phyloP scores from a whole-genome alignment of 2,888 invertebrate species.

The Temnothorax ravouxi region DNA sequence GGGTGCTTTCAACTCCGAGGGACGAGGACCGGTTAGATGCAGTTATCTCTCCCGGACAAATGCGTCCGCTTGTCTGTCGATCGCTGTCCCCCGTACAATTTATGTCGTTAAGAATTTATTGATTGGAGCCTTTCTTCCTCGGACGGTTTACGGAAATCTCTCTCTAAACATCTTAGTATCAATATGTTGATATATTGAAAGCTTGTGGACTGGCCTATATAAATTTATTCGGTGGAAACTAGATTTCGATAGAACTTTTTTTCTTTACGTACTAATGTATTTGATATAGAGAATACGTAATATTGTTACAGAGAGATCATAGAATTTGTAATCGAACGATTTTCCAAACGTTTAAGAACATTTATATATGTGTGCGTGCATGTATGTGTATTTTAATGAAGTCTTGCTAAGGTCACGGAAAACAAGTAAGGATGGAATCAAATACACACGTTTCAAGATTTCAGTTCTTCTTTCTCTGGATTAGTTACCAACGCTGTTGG shows the following conservation, averaged over 20 bases:
- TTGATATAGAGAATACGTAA: conserved; percentile 10
- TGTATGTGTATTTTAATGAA: neutral
- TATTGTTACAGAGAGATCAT: conserved; percentile 46
- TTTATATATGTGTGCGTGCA: neutral
- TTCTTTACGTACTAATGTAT: neutral
- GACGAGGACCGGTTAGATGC: conserved; percentile 66
- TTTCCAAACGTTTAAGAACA: neutral
- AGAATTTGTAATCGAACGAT: neutral
- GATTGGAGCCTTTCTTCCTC: conserved; percentile 17
- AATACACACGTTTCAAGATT: conserved; percentile 38
- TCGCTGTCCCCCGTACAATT: conserved; percentile 23
- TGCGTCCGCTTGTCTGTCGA: conserved; percentile 30
- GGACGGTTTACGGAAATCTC: conserved; percentile 24
- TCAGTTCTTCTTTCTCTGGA: conserved; percentile 71
- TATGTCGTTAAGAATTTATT: conserved; percentile 36
- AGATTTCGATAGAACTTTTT: neutral
- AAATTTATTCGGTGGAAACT: neutral
- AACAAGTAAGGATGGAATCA: neutral
- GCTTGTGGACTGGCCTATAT: neutral
- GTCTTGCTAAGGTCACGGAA: conserved; percentile 5
- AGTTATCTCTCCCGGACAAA: conserved; percentile 47
- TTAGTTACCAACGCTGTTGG: conserved; percentile 67
- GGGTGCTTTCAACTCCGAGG: conserved; percentile 75
- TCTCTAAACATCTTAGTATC: conserved; percentile 11
- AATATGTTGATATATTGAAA: conserved; percentile 12